A percentile compares a stretch with the other conserved stretches of the same genome.
Conservation (phyloP, 2,113 vertebrate genomes). For the Aleadryas rufinucha region DNA sequence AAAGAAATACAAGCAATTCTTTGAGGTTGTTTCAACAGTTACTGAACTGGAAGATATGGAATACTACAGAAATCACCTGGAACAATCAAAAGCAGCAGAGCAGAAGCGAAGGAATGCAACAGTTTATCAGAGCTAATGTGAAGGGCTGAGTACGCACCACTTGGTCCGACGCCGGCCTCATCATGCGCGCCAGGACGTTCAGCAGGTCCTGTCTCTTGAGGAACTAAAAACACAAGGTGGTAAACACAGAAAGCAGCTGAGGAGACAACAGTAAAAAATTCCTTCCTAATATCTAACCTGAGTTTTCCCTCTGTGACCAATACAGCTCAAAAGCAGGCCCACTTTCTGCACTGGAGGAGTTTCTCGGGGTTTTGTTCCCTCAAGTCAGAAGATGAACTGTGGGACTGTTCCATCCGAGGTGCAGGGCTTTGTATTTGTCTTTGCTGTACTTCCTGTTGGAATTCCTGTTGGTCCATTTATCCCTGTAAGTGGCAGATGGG, state of each 20-base stretch:
- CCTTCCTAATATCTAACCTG: not conserved
- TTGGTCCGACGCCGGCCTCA: slow-evolving; percentile 95
- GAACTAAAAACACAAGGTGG: slow-evolving; percentile 77
- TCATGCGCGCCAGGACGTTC: slow-evolving; percentile 95
- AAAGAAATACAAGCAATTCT: not conserved
- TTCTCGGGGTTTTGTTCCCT: not conserved
- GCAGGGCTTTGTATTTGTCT: not conserved
- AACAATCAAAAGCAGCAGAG: not conserved
- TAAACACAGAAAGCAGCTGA: not conserved
- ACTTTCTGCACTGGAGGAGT: not conserved
- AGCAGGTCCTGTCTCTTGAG: slow-evolving; percentile 96
- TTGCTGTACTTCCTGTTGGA: not conserved
- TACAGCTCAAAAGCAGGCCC: not conserved
- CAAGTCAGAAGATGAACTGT: not conserved
- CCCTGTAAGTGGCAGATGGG: not conserved
- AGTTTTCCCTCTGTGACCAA: not conserved
- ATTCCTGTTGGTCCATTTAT: not conserved
- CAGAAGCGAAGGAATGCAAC: not conserved
- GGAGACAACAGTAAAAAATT: not conserved
- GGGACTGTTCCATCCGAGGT: not conserved
- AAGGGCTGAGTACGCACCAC: slow-evolving; percentile 79
- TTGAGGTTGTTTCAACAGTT: not conserved
- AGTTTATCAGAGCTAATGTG: not conserved
- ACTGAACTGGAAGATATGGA: not conserved
- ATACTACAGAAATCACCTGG: not conserved